Evolutionary conservation across 1,140 invertebrate species (phyloP), one percentile per base, ranked within the genome.

Genomic region (Megathymus violae): DNA sequence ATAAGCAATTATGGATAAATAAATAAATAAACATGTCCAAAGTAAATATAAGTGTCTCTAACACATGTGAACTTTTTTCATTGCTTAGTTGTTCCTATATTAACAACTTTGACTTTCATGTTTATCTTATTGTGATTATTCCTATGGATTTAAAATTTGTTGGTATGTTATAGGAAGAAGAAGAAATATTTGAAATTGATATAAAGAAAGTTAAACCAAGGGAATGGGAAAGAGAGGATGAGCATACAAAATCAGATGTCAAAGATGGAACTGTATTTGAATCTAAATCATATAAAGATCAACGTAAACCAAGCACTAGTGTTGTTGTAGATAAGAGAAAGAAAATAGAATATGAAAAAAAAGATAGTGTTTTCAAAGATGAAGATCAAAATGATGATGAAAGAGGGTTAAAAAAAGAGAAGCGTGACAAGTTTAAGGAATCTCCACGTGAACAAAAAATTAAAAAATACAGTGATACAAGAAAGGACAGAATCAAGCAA

Each of bases 201-300:
- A 71, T 88, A n/a, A 91, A 89, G 44, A 92, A 91, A 75, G 91
- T 91, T 15, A 92, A 92, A 75, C 71, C 85, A 9, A 78, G 85
- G 51, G 91, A 92, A 51, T 87, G 80, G 79, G 90, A 91, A 40
- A 91, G 87, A 67, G 84, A 93, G 4, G 92, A 92, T 59, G 92
- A 93, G 34, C 76, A 92, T 4, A 69, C 89, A 5, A 92, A 72
- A 62, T 64, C 56, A 14, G 80, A 80, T n/a, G 69, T 38, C 47
- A 80, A 82, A 69, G 85, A 85, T 64, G 80, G 75, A 25, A 73
- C 71, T 48, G 70, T 88, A 5, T 89, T 79, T 74, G 86, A 89
- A 72, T 83, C 79, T 41, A 90, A 87, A 72, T 74, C 69, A 22
- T 91, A 82, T 63, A 87, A 80, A 71, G 88, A 92, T 36, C 82